A percentile compares a stretch with the other conserved stretches of the same genome.
Conservation (phyloP, 2,888 invertebrate genomes). For the Alloplasta piceator region DNA sequence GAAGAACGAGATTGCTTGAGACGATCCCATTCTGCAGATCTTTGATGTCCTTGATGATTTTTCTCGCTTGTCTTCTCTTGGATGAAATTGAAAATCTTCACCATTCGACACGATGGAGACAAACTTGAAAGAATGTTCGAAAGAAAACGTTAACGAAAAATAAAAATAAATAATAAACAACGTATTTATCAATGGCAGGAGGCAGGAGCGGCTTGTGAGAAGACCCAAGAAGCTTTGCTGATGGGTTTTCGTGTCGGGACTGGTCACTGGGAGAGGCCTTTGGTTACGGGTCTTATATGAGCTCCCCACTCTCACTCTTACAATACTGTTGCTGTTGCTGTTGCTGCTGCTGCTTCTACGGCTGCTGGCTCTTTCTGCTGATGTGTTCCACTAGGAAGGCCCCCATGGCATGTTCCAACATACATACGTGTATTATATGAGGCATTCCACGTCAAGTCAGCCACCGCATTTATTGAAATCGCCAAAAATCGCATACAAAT, state of each 20-base stretch:
- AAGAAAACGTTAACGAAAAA: constrained; percentile 11
- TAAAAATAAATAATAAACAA: constrained; percentile 11
- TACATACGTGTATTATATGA: constrained; percentile 20
- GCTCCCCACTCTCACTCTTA: constrained; percentile 80
- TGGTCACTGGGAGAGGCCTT: constrained; percentile 83
- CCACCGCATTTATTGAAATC: too few species aligned
- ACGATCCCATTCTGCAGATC: constrained; percentile 75
- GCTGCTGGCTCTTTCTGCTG: constrained; percentile 54
- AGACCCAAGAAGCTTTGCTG: constrained; percentile 80
- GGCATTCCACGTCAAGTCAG: too few species aligned
- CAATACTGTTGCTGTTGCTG: constrained; percentile 70
- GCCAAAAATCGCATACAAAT: too few species aligned
- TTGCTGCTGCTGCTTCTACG: constrained; percentile 48
- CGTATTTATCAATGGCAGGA: constrained; percentile 48
- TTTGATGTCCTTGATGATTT: constrained; percentile 64
- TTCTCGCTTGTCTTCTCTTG: constrained; percentile 5
- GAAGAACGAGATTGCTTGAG: constrained; percentile 75
- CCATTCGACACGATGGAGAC: constrained; percentile 47
- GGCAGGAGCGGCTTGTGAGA: constrained; percentile 61
- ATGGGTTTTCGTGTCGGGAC: constrained; percentile 83
- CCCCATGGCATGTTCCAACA: constrained; percentile 63
- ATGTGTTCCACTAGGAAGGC: constrained; percentile 75
- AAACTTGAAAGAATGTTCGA: neutral
- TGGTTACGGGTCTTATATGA: constrained; percentile 82
- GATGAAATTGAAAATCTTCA: constrained; percentile 43